Evolutionary conservation across 2,113 vertebrate genomes (phyloP).

Genomic region (Xerus inauris): DNA sequence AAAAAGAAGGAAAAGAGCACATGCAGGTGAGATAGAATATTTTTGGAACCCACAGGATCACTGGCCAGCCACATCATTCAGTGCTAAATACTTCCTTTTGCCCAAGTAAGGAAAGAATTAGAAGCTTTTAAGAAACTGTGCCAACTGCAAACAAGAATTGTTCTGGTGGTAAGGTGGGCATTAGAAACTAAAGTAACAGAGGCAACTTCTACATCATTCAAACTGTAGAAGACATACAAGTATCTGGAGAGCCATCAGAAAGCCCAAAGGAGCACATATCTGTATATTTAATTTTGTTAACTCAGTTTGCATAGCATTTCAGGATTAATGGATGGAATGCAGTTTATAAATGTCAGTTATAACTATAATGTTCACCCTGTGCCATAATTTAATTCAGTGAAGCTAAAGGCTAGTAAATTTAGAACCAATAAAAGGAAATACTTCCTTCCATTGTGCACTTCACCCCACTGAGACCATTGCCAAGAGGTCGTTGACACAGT

Average conservation of each 20-base stretch:
- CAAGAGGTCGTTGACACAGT: constrained; percentile 67
- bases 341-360: constrained; percentile 78
- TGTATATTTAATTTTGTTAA: constrained; percentile 71
- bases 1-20: accelerated
- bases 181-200: not conserved
- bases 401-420: constrained; percentile 82
- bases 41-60: not conserved
- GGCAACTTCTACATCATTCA: not conserved
- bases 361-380: constrained; percentile 72
- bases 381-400: constrained; percentile 78
- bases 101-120: not conserved
- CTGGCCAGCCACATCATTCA: not conserved
- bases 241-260: not conserved
- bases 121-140: not conserved
- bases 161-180: not conserved
- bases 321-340: constrained; percentile 71
- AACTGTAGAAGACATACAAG: not conserved
- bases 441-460: constrained; percentile 68
- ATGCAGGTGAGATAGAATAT: not conserved
- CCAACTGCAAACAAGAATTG: not conserved
- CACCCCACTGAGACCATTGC: constrained; percentile 59
- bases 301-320: constrained; percentile 66
- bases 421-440: constrained; percentile 77
- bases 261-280: not conserved
- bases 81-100: not conserved